These are phyloP conservation scores for Hyposoter dolosus DNA, from an alignment of 2,888 invertebrate species.

Conservation along the genomic window DNA sequence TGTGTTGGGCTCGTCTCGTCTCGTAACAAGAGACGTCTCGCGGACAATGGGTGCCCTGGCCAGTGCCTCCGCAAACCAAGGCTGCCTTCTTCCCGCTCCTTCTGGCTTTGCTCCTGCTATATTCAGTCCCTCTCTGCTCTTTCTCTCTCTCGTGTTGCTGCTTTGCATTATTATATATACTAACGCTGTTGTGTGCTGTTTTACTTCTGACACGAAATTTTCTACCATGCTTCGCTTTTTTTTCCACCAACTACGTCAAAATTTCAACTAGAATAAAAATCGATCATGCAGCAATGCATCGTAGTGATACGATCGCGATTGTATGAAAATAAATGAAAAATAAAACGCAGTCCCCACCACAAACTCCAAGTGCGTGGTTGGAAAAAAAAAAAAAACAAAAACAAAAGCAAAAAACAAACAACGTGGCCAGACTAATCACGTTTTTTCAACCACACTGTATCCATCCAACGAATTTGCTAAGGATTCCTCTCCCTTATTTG, in stretches of 20 bases:
- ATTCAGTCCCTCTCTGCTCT: not conserved
- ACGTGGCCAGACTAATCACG: no score
- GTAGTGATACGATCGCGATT: not conserved
- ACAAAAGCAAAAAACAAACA: not conserved
- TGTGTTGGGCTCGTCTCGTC: conserved; percentile 77
- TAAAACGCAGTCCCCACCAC: not conserved
- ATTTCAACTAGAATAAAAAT: conserved; percentile 8
- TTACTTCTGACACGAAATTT: conserved; percentile 44
- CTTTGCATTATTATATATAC: conserved; percentile 53
- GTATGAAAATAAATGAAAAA: not conserved
- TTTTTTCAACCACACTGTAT: no score
- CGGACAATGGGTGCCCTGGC: conserved; percentile 83
- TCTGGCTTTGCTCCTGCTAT: conserved; percentile 58
- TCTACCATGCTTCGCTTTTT: conserved; percentile 16
- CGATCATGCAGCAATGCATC: not conserved
- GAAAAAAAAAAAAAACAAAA: not conserved
- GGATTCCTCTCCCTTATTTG: no score
- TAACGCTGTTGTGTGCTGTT: conserved; percentile 36
- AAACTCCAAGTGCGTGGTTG: not conserved
- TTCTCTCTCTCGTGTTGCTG: conserved; percentile 12
- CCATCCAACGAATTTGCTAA: no score
- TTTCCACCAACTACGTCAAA: not conserved
- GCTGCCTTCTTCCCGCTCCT: conserved; percentile 75
- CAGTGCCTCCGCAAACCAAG: conserved; percentile 81
- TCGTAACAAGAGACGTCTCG: conserved; percentile 81